phyloP scores from a whole-genome alignment of 2,113 vertebrate genomes.

The Cyprinodon brontotheroides region DNA sequence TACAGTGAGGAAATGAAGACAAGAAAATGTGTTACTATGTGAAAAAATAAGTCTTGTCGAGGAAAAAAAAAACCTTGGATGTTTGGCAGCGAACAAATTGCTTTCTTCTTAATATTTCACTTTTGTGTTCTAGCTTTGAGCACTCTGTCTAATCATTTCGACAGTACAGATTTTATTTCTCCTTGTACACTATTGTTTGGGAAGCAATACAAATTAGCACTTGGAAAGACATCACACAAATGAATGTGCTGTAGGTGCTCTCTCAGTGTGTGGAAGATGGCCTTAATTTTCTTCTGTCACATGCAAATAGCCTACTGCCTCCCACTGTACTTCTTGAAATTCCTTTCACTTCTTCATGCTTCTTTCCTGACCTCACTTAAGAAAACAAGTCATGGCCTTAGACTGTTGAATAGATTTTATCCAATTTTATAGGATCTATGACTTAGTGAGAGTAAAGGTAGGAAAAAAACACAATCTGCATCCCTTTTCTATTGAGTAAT shows the following conservation, averaged over 20 bases:
- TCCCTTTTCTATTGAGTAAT: constrained; percentile 10
- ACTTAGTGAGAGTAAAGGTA: not conserved
- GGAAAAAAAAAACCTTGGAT: no score
- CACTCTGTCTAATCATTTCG: not conserved
- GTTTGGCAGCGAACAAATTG: no score
- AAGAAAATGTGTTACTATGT: no score
- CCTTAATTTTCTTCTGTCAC: not conserved
- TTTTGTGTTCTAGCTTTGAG: no score
- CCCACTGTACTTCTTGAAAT: not conserved
- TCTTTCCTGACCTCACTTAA: not conserved
- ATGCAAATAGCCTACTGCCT: no score
- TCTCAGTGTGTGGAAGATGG: not conserved
- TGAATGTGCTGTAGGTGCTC: not conserved
- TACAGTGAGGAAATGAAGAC: no score
- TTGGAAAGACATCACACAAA: no score
- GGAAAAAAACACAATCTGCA: constrained; percentile 6
- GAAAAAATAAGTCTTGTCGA: no score
- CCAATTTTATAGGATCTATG: not conserved
- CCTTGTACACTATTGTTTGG: not conserved
- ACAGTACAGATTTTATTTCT: not conserved
- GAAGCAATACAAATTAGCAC: no score
- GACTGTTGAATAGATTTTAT: not conserved
- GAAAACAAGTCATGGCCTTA: not conserved
- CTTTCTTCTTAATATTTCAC: no score
- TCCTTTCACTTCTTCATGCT: not conserved